Conservation (phyloP, 2,797 vertebrate species). For the Loriculus beryllinus region DNA sequence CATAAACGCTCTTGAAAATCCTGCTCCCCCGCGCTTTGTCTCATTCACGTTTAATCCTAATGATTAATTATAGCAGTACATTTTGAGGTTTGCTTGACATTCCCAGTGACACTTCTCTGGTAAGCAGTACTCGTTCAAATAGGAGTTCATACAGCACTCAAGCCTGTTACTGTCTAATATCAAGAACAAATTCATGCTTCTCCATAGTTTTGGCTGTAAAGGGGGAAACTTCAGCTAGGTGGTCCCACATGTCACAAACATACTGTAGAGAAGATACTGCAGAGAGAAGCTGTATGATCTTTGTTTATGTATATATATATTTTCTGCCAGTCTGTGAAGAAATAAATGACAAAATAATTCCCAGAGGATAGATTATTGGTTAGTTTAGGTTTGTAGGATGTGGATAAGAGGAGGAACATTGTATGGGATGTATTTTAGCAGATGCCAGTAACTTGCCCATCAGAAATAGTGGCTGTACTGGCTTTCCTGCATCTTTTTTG, state of each 20-base stretch:
- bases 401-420: not conserved
- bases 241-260: rapidly evolving
- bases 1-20: not conserved
- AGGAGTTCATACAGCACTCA: not conserved
- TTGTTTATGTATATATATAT: not conserved
- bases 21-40: rapidly evolving
- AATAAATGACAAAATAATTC: not conserved
- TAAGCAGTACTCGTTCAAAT: not conserved
- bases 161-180: not conserved
- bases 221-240: rapidly evolving
- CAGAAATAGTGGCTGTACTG: not conserved
- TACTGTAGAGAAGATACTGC: not conserved
- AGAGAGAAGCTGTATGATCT: not conserved
- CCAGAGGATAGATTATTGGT: too few species aligned
- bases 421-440: not conserved
- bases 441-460: not conserved
- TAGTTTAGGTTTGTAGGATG: not conserved
- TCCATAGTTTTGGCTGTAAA: not conserved
- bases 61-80: rapidly evolving
- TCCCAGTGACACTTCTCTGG: not conserved
- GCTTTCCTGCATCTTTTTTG: not conserved
- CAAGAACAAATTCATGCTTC: not conserved
- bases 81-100: not conserved
- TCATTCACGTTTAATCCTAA: not conserved
- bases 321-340: not conserved